Evolutionary conservation across 2,797 vertebrate genomes (phyloP).

Genomic region (Malurus leucopterus): DNA sequence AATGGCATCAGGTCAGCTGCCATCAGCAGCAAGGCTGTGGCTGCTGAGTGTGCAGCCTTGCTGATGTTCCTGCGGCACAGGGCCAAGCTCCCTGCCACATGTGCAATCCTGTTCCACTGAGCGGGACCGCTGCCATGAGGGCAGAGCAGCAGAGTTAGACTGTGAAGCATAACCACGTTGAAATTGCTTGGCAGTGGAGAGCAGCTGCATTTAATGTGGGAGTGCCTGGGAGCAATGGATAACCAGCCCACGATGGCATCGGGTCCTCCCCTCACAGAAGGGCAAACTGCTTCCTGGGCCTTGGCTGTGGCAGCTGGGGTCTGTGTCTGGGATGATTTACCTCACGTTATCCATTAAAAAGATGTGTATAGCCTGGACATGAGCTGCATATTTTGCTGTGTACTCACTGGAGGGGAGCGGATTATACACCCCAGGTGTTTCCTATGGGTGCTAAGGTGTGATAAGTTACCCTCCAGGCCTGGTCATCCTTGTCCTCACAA

Average conservation of each 20-base stretch:
- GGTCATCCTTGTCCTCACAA: not conserved
- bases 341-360: not conserved
- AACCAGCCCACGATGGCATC: accelerated
- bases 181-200: not conserved
- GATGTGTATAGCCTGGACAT: not conserved
- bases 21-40: no score
- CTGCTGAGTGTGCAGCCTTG: no score
- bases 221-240: not conserved
- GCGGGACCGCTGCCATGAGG: accelerated
- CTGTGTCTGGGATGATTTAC: not conserved
- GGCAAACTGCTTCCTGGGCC: not conserved
- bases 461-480: accelerated
- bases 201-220: not conserved
- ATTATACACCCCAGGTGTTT: not conserved
- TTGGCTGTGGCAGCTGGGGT: not conserved
- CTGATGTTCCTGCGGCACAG: accelerated
- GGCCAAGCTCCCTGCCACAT: not conserved
- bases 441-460: not conserved
- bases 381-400: not conserved
- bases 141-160: not conserved
- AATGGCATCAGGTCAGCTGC: no score
- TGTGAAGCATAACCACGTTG: accelerated
- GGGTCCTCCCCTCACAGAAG: accelerated
- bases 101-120: not conserved
- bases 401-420: not conserved